Base-by-base conservation (phyloP, 2,797 vertebrate species). In the Rhyacichthys aspro region DNA sequence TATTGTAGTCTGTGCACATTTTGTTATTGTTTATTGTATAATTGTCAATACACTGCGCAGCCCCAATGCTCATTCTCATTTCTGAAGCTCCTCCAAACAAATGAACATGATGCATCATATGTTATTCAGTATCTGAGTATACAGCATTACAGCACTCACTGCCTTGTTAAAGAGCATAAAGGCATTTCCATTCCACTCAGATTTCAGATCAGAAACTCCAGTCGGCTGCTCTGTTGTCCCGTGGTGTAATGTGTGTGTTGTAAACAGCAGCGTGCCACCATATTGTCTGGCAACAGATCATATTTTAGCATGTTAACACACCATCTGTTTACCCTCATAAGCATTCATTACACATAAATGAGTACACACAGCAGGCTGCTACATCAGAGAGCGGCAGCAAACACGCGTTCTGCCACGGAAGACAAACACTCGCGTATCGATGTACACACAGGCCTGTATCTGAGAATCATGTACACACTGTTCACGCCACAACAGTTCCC, bases 241-340 rank as follows among this genome's bases (percentile, higher is more conserved):
- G 39, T 56, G 55, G 84, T 82, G 85, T 86, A 84, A 82, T 84
- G 86, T 88, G 86, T 82, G 82, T 82, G 87, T 85, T 87, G 87
- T 92, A 91, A 93, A 93, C 89, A 92, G 79, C 84, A 84, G 84
- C 71, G 81, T 85, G 84, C 80, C 73, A 87, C 86, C 91, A 90
- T 94, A 92, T 91, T 93, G 91, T 89, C 82, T 89, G 84, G 88
- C 86, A 87, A 79, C 74, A 81, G 86, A 92, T 91, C 89, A 91
- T 92, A 92, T 92, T 93, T 93, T 88, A 91, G 85, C 82, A 85
- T 89, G 90, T 92, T 92, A 92, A 91, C 90, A 87, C 86, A 79
- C 91, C 93, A 94, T 94, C 93, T 94, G 93, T 89, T 92, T 87
- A 81, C 74, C 82, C 83, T 84, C 84, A 87, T 90, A 87, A 89